These are phyloP conservation scores for Desoria tigrina DNA, from an alignment of 2,888 invertebrate species.

Conservation along the genomic window DNA sequence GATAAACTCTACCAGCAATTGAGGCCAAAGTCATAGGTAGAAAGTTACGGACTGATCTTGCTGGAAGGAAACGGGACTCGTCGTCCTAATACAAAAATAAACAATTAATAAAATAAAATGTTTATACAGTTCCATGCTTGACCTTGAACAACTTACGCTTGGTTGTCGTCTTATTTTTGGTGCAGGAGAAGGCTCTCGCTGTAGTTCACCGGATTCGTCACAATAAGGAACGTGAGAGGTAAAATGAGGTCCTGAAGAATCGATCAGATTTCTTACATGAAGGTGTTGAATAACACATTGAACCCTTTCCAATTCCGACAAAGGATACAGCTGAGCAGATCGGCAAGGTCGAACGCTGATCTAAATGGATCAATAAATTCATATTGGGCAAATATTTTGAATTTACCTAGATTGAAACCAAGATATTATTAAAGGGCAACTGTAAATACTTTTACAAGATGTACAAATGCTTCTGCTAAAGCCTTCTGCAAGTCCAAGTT, in stretches of 20 bases:
- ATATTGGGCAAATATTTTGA: too few relatives aligned
- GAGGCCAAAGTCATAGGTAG: constrained; percentile 51
- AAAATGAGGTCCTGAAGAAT: constrained; percentile 47
- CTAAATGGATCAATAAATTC: constrained; percentile 55
- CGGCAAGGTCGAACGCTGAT: constrained; percentile 60
- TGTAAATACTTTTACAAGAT: constrained; percentile 42
- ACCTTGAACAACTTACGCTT: constrained; percentile 6
- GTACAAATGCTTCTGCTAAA: constrained; percentile 48
- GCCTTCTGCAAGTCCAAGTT: constrained; percentile 37
- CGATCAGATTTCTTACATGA: constrained; percentile 54
- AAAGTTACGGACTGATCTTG: constrained; percentile 36
- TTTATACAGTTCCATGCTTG: too few relatives aligned
- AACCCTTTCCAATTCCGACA: constrained; percentile 61
- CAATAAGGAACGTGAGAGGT: constrained; percentile 28
- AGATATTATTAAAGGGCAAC: background rate
- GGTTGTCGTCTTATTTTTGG: background rate
- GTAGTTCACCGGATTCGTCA: constrained; percentile 28
- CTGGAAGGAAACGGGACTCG: constrained; percentile 20
- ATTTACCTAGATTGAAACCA: background rate
- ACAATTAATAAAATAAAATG: too few relatives aligned
- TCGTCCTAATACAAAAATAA: constrained; percentile 13
- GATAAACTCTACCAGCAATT: constrained; percentile 48
- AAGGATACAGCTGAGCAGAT: constrained; percentile 58
- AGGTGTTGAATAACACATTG: constrained; percentile 59
- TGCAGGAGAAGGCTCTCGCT: background rate